Evolutionary conservation across 2,113 vertebrate genomes (phyloP), one percentile per base, ranked within the genome.

Genomic region (Cervus canadensis): DNA sequence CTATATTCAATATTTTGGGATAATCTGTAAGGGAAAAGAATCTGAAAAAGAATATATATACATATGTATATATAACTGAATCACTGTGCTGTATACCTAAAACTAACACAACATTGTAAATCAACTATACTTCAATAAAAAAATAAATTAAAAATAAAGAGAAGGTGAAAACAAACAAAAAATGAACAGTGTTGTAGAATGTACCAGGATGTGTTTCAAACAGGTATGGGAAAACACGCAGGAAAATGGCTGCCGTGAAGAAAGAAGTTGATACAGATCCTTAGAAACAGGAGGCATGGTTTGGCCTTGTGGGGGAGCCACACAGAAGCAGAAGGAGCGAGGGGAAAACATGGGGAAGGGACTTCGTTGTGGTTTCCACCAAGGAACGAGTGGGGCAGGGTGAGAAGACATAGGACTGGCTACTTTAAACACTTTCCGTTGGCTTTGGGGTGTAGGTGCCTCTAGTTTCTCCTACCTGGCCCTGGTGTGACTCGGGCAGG

Each of bases 241-340:
- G 74, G 45, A 11, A 76, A 62, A 36, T 62, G 59, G 36, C 36
- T 40, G 36, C 40, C 21, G 0, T 9, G 67, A 87, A 79, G 54
- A 54, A 79, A 76, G 52, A 76, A 21, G 48, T 48, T 36, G 64
- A 28, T 40, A 36, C 17, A 67, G 45, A 56, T 45, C 15, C 82
- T 91, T 64, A 91, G 67, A 64, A 64, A 79, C 1, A 56, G 30
- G 67, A 86, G 28, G 3, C 15, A 19, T 1, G 1, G n/a, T n/a
- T 15, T 6, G 23, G 33, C 15, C 0, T 57, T 10, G 26, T 11
- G 1, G 25, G 52, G 40, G 4, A 28, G 19, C 25, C 56, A 43
- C 25, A 12, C 12, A 0, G 54, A 71, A 15, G 17, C 60, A 82
- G 33, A 26, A 28, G 7, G 25, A 52, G 15, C 0, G 0, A 64